Evolutionary conservation across 2,797 vertebrate species (phyloP).

Genomic region (Gymnopithys bicolor): DNA sequence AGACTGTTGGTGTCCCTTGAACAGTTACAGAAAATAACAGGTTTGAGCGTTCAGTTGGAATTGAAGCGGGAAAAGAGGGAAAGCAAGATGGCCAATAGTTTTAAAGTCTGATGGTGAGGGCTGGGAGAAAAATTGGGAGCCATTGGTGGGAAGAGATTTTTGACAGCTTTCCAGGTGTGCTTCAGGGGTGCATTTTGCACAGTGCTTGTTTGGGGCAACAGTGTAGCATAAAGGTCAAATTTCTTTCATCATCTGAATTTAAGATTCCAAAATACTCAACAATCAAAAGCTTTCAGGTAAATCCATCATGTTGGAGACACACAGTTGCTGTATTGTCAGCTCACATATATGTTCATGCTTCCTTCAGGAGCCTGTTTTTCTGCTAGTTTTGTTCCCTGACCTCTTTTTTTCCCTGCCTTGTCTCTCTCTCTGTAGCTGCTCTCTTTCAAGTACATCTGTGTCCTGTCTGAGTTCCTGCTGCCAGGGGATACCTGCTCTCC

Average conservation of each 20-base stretch:
- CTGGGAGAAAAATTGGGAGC: neutral
- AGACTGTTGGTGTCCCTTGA: neutral
- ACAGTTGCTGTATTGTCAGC: neutral
- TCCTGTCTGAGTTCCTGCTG: neutral
- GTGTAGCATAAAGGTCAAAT: neutral
- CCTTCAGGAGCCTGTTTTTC: neutral
- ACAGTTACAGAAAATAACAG: neutral
- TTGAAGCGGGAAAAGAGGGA: neutral
- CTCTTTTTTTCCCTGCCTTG: neutral
- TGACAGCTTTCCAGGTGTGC: neutral
- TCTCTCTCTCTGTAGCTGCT: neutral
- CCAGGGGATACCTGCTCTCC: neutral
- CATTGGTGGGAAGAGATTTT: neutral
- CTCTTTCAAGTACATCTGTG: neutral
- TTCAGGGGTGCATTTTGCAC: neutral
- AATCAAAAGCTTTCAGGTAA: neutral
- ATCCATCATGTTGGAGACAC: neutral
- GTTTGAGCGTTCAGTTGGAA: neutral
- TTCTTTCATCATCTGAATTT: neutral
- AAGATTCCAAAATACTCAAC: neutral
- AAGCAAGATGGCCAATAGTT: neutral
- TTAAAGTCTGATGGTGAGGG: neutral
- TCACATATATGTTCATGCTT: neutral
- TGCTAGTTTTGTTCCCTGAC: neutral
- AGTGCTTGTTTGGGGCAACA: neutral